A percentile compares a stretch with the other conserved stretches of the same genome.
These are phyloP conservation scores for Ellobium chinense DNA, from an alignment of 2,888 invertebrate species.

Conservation along the genomic window DNA sequence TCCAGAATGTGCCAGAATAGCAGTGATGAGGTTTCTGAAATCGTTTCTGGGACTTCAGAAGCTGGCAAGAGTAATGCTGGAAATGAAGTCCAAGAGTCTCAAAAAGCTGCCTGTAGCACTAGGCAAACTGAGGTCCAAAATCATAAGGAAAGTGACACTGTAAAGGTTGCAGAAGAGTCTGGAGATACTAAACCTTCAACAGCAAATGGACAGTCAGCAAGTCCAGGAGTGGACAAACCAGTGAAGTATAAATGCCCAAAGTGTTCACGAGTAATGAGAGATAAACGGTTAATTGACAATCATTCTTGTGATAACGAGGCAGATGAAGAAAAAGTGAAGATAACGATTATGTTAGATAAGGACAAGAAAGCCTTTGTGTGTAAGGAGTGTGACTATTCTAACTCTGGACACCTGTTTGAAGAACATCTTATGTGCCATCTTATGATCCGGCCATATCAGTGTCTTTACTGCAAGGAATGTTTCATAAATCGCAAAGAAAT, in stretches of 20 bases:
- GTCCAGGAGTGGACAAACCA: background rate
- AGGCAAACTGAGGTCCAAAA: background rate
- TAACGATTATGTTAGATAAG: constrained; percentile 19
- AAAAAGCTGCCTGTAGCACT: too few species aligned
- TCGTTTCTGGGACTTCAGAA: background rate
- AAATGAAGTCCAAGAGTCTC: too few species aligned
- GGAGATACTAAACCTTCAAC: background rate
- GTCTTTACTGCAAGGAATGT: constrained; percentile 55
- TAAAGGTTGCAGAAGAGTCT: background rate
- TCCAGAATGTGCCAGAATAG: too few species aligned
- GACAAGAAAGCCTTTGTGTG: constrained; percentile 45
- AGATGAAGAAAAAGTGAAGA: constrained; percentile 41
- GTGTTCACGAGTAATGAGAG: constrained; percentile 39
- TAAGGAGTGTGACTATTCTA: constrained; percentile 51
- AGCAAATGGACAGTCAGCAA: background rate
- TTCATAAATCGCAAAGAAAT: constrained; percentile 54
- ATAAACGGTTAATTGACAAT: constrained; percentile 42
- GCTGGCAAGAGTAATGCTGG: background rate
- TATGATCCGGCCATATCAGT: constrained; percentile 53
- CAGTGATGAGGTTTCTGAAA: background rate
- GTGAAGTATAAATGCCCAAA: constrained; percentile 33
- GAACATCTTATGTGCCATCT: constrained; percentile 58
- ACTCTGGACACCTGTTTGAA: constrained; percentile 52
- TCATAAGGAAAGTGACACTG: background rate
- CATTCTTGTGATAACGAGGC: constrained; percentile 46